phyloP scores from a whole-genome alignment of 2,888 invertebrate genomes.

The Scrobipalpa atriplicella region DNA sequence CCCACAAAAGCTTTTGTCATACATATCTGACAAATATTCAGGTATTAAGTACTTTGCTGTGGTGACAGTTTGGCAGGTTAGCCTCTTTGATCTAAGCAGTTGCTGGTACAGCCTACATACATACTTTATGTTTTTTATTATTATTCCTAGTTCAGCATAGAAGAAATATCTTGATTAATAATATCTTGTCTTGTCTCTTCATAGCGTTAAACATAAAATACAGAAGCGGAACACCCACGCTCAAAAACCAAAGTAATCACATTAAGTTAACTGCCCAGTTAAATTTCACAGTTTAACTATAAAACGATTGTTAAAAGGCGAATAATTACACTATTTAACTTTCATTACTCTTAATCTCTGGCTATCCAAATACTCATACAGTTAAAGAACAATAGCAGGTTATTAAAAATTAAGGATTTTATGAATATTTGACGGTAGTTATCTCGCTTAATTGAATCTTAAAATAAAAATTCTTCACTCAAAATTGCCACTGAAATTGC shows the following conservation, averaged over 20 bases:
- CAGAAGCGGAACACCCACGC: slow-evolving; percentile 8
- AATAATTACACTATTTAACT: slow-evolving; percentile 50
- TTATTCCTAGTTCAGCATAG: too few relatives aligned
- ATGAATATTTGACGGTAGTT: slow-evolving; percentile 1
- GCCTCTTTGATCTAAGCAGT: too few relatives aligned
- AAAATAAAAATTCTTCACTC: neutral
- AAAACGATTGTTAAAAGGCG: slow-evolving; percentile 31
- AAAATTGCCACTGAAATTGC: slow-evolving; percentile 12
- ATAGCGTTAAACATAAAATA: neutral
- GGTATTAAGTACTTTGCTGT: too few relatives aligned
- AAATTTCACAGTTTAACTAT: slow-evolving; percentile 23
- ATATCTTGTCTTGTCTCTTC: neutral
- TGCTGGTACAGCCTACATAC: too few relatives aligned
- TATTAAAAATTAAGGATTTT: slow-evolving; percentile 15
- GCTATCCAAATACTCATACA: slow-evolving; percentile 36
- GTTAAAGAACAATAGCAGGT: slow-evolving; percentile 24
- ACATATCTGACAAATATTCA: too few relatives aligned
- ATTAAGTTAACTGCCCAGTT: slow-evolving; percentile 57
- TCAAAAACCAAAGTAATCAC: slow-evolving; percentile 47
- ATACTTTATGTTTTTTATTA: too few relatives aligned
- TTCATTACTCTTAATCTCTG: slow-evolving; percentile 59
- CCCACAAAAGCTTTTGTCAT: too few relatives aligned
- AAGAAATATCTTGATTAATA: too few relatives aligned
- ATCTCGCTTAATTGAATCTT: slow-evolving; percentile 3
- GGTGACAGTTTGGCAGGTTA: too few relatives aligned